Base-by-base conservation (phyloP, 1,140 invertebrate genomes). In the Cydia amplana region DNA sequence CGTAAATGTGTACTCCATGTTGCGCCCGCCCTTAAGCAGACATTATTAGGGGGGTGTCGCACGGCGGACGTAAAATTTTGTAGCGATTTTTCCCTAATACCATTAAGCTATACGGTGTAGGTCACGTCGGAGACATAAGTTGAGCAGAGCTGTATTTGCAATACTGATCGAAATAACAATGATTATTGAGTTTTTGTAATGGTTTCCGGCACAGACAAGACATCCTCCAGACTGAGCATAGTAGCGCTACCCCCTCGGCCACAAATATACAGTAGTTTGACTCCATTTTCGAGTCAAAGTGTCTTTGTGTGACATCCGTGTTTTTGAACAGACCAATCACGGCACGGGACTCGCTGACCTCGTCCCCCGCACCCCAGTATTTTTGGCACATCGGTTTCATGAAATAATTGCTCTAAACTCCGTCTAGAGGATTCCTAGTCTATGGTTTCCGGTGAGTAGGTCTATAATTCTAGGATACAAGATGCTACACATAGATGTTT, bases 1-100 rank as follows among this genome's bases (percentile, higher is more conserved):
- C 89, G 91, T 91, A 91, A 91, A 91, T 92, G 90, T 91, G 90
- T 91, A 91, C 89, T 89, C 84, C 87, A 85, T 92, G 91, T 92
- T 87, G 85, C 85, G 84, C 85, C 64, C 86, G 83, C 86, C 89
- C 89, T 90, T 92, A 92, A 92, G 85, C 88, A 92, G 91, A 92
- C 91, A 88, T 92, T 92, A 92, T 92, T 90, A 87, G 84, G 83
- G 82, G 88, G 90, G 90, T 85, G 90, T 86, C 84, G 80, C 83
- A 79, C 82, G 85, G 82, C 75, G 86, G 81, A 85, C 87, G 87
- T 89, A 90, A 91, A 92, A 92, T 91, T 91, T 91, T 90, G 91
- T 91, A 85, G 86, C 87, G 84, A 91, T 91, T 89, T 91, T 92
- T 88, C 86, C 87, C 86, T 91, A 87, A 88, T 86, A 89, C 79